Evolutionary conservation across 1,140 invertebrate species (phyloP), one percentile per base, ranked within the genome.

Genomic region (Eupeodes corollae): DNA sequence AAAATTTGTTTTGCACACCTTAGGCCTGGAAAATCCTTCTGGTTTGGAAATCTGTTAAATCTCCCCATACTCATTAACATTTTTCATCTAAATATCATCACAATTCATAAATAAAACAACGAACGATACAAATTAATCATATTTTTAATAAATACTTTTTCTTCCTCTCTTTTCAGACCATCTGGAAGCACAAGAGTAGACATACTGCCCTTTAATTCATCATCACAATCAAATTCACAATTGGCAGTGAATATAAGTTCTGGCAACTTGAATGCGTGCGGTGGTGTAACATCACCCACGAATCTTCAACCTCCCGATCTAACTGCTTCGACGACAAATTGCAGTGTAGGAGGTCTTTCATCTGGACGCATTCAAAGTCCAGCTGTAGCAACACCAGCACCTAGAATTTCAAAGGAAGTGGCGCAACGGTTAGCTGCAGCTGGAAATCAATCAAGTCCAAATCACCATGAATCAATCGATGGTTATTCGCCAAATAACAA

Each of bases 351-450:
- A n/a, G 42, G 39, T 9, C 26, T 42, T 11, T 6, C 42, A 38
- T 47, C 52, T 1, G 49, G 54, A 6, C 58, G 63, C 30, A 56
- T 59, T 12, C 61, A 63, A 46, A 59, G 59, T 35, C 60, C 69
- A 43, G 64, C 67, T 3, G 67, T 67, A 55, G 56, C 65, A 3
- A 59, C 62, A 6, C 63, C 63, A 64, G 52, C 65, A 19, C 52
- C 65, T 39, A 52, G 64, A 1, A 52, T 67, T 8, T 57, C 63
- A 34, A 67, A 67, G 48, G 64, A 67, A 42, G 43, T 67, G 31
- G 64, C 64, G 5, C 58, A 63, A 37, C 60, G 61, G 19, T 60
- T 60, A 5, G 50, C 39, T 12, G 11, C 39, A 41, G 19, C 39
- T 14, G 11, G 13, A 41, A 35, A 35, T 35, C 14, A n/a, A 21